phyloP scores from a whole-genome alignment of 2,113 vertebrate genomes.

The Syngnathus scovelli region DNA sequence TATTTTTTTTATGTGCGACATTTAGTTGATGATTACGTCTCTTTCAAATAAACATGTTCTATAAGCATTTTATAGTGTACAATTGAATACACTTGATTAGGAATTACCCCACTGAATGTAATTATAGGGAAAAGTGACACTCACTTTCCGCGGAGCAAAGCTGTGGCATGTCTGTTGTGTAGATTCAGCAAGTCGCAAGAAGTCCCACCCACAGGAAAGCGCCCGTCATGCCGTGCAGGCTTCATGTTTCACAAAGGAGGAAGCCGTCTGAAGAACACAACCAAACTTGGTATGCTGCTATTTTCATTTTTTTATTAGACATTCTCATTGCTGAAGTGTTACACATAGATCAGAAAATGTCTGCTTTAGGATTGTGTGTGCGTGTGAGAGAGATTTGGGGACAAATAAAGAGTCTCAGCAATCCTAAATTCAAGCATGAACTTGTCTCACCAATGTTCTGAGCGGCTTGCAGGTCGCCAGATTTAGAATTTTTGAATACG shows the following conservation, averaged over 20 bases:
- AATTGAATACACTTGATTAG: neutral
- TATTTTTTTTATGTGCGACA: neutral
- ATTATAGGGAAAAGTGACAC: neutral
- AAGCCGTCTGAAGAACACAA: neutral
- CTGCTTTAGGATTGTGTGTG: neutral
- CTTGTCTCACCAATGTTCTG: neutral
- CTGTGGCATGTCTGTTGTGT: neutral
- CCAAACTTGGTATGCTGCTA: conserved; percentile 20
- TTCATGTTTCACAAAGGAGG: conserved; percentile 15
- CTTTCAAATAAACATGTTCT: neutral
- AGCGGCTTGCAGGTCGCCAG: neutral
- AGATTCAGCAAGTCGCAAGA: neutral
- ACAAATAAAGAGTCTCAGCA: neutral
- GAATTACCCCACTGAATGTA: neutral
- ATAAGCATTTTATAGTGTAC: too few species aligned
- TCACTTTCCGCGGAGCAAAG: neutral
- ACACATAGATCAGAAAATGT: neutral
- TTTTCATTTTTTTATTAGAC: neutral
- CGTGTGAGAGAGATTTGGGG: neutral
- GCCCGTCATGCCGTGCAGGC: neutral
- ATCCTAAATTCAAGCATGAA: too few species aligned
- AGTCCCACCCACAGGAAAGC: conserved; percentile 42
- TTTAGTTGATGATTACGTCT: neutral
- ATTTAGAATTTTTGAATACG: neutral
- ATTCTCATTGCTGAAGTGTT: neutral